These are phyloP conservation scores for Syngnathus rostellatus DNA, from an alignment of 2,797 vertebrate species.

Conservation along the genomic window DNA sequence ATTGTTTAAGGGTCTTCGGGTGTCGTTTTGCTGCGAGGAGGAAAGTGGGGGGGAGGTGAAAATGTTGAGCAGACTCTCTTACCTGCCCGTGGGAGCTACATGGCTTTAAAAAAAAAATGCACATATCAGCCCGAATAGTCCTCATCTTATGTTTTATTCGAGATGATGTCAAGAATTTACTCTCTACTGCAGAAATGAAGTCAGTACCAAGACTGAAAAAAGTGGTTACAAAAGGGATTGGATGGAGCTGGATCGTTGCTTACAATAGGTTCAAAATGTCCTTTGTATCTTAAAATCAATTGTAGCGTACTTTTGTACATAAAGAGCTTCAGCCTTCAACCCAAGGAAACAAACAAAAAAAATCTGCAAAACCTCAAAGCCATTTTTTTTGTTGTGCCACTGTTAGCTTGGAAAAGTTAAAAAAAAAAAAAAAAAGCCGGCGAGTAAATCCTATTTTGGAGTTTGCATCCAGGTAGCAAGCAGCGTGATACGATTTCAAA, in stretches of 20 bases:
- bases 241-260: too few species aligned
- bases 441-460: not conserved
- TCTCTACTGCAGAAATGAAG: too few species aligned
- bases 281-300: not conserved
- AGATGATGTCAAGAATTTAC: not conserved
- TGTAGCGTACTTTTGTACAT: too few species aligned
- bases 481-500: not conserved
- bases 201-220: too few species aligned
- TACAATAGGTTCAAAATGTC: not conserved
- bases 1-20: not conserved
- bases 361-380: not conserved
- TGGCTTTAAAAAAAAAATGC: not conserved
- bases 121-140: not conserved
- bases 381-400: not conserved
- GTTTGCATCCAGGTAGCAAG: constrained; percentile 1
- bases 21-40: not conserved
- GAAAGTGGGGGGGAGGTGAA: not conserved
- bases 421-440: not conserved
- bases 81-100: not conserved
- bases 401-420: not conserved
- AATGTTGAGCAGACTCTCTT: not conserved
- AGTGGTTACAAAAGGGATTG: too few species aligned
- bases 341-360: not conserved
- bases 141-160: not conserved
- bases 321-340: not conserved